Evolutionary conservation across 1,140 invertebrate species (phyloP).

Genomic region (Drosophila serrata): DNA sequence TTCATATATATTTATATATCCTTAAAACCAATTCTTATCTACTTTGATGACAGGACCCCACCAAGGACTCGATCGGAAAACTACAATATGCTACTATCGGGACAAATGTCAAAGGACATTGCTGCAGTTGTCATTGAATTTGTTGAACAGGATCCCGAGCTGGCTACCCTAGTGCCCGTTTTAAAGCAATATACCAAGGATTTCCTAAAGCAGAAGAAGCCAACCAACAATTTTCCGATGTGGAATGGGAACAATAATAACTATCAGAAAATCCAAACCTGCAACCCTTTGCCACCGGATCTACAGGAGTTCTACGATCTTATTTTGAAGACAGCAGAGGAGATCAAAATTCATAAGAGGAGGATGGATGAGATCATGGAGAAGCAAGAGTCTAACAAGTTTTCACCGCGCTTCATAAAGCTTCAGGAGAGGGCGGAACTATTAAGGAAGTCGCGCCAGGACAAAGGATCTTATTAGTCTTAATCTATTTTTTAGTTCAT

Average conservation of each 20-base stretch:
- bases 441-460: slow-evolving; percentile 46
- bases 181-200: slow-evolving; percentile 42
- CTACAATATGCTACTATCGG: slow-evolving; percentile 38
- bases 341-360: slow-evolving; percentile 59
- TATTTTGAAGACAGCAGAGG: slow-evolving; percentile 46
- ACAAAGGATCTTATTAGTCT: slow-evolving; percentile 6
- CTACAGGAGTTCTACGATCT: slow-evolving; percentile 68
- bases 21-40: neutral
- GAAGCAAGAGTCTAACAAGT: slow-evolving; percentile 8
- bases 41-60: neutral
- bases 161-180: slow-evolving; percentile 36
- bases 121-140: slow-evolving; percentile 46
- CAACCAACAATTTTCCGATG: slow-evolving; percentile 51
- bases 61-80: neutral
- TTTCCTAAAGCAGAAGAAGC: neutral
- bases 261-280: slow-evolving; percentile 32
- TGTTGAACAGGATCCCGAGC: slow-evolving; percentile 48
- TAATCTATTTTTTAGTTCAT: neutral
- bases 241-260: slow-evolving; percentile 36
- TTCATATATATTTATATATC: neutral
- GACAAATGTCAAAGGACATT: slow-evolving; percentile 44
- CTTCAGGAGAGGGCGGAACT: slow-evolving; percentile 56
- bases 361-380: neutral
- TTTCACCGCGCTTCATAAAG: slow-evolving; percentile 56
- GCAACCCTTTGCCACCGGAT: slow-evolving; percentile 62